Conservation (phyloP, 1,140 invertebrate genomes). For the Atta texana region DNA sequence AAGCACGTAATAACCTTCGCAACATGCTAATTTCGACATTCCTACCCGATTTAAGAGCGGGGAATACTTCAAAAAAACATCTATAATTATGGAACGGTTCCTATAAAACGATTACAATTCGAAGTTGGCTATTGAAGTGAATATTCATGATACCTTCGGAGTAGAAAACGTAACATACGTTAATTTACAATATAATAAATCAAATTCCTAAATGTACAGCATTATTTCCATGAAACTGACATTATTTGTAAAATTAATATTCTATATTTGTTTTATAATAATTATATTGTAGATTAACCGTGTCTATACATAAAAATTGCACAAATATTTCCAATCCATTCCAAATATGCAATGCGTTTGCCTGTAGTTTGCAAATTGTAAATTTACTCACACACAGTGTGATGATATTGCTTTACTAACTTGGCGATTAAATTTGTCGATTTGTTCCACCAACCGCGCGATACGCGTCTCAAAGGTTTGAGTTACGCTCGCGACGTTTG, state of each 20-base stretch:
- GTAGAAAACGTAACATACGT: background rate
- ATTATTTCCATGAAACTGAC: background rate
- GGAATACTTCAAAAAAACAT: background rate
- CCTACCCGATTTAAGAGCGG: background rate
- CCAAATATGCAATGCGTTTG: background rate
- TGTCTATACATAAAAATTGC: background rate
- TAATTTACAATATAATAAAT: background rate
- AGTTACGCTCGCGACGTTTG: conserved; percentile 24
- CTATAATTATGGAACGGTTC: background rate
- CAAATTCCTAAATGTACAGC: background rate
- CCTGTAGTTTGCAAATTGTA: conserved; percentile 39
- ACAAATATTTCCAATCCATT: background rate
- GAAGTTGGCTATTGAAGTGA: background rate
- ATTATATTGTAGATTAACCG: background rate
- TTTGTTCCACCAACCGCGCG: background rate
- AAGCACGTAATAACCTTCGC: conserved; percentile 3
- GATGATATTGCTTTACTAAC: conserved; percentile 42
- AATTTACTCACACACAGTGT: conserved; percentile 32
- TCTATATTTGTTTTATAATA: background rate
- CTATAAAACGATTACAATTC: conserved; percentile 7
- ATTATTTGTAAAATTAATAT: conserved; percentile 1
- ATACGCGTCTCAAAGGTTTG: background rate
- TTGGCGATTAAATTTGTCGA: conserved; percentile 6
- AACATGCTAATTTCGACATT: conserved; percentile 45
- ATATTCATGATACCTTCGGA: conserved; percentile 31